phyloP scores from a whole-genome alignment of 1,140 invertebrate species.

The Yoshiicerus persimilis region DNA sequence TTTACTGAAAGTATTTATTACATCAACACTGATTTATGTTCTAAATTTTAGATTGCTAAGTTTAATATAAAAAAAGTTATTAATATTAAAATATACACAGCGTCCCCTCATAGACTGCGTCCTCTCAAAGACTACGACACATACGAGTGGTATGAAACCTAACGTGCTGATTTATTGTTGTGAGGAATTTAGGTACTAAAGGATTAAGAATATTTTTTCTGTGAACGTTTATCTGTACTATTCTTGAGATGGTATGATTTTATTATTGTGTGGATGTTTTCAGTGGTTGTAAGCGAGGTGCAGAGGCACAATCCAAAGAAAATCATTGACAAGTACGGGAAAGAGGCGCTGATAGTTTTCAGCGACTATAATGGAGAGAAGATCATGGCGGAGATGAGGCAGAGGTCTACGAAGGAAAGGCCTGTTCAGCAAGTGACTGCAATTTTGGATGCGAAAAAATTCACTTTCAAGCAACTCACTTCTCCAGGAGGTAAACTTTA shows the following conservation, averaged over 20 bases:
- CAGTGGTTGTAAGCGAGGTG: slow-evolving; percentile 39
- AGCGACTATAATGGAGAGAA: slow-evolving; percentile 37
- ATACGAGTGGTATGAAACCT: no score
- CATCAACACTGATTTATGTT: no score
- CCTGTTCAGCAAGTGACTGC: slow-evolving; percentile 34
- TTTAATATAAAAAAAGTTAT: no score
- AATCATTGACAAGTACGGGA: slow-evolving; percentile 45
- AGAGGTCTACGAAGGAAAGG: slow-evolving; percentile 27
- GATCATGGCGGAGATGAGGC: slow-evolving; percentile 1
- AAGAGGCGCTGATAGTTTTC: slow-evolving; percentile 25
- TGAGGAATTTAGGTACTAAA: no score
- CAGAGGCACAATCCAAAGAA: slow-evolving; percentile 43
- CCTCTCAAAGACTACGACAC: no score
- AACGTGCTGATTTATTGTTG: no score
- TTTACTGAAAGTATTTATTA: no score
- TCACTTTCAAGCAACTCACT: slow-evolving; percentile 46
- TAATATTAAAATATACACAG: no score
- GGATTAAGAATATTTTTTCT: no score
- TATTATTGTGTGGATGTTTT: not conserved
- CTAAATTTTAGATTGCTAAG: no score
- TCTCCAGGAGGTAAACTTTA: slow-evolving; percentile 39
- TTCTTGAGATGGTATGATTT: not conserved
- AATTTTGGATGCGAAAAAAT: slow-evolving; percentile 46
- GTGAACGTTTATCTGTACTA: no score
- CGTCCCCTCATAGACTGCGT: no score